phyloP scores from a whole-genome alignment of 2,888 invertebrate species.

The Papilio gigon region DNA sequence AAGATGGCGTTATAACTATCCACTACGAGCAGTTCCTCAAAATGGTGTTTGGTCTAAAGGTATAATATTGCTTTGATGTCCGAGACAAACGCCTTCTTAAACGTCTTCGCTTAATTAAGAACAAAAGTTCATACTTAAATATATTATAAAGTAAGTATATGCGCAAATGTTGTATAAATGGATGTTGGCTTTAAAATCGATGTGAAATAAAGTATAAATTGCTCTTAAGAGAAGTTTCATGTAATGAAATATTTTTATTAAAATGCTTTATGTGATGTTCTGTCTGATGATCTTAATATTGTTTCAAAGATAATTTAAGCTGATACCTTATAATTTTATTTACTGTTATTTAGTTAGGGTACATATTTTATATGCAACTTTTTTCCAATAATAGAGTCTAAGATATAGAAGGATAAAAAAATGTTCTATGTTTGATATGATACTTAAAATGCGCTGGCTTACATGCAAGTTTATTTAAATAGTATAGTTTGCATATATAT shows the following conservation, averaged over 20 bases:
- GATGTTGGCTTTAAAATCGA: constrained; percentile 1
- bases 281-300: background rate
- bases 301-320: background rate
- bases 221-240: background rate
- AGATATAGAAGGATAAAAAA: background rate
- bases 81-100: background rate
- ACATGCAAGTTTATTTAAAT: background rate
- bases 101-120: constrained; percentile 3
- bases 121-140: background rate
- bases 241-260: background rate
- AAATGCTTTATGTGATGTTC: constrained; percentile 2
- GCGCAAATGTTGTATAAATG: constrained; percentile 15
- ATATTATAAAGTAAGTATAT: constrained; percentile 1
- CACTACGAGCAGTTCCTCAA: constrained; percentile 97
- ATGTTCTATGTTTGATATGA: background rate
- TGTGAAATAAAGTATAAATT: constrained; percentile 2
- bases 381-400: background rate
- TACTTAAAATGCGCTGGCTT: background rate
- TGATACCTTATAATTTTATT: background rate
- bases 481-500: background rate
- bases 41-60: constrained; percentile 93
- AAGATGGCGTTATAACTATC: constrained; percentile 97
- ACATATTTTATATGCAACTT: background rate
- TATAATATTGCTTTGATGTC: constrained; percentile 64
- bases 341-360: background rate